Evolutionary conservation across 1,140 invertebrate genomes (phyloP).

Genomic region (Asbolus verrucosus): DNA sequence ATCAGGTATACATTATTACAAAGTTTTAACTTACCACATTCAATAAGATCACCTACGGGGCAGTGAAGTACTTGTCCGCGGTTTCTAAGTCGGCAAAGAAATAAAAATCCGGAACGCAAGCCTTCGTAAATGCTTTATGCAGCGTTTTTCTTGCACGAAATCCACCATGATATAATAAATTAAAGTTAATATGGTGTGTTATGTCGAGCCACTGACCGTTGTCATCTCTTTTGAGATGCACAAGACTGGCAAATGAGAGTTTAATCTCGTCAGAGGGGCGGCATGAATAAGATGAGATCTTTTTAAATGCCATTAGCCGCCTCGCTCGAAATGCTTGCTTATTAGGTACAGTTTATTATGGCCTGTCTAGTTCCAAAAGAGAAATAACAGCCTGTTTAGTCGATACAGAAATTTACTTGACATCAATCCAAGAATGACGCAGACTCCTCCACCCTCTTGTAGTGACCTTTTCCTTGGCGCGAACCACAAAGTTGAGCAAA

Average conservation of each 20-base stretch:
- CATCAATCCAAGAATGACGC: slow-evolving; percentile 26
- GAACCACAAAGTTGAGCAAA: not conserved
- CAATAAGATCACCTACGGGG: no score
- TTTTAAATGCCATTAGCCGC: slow-evolving; percentile 31
- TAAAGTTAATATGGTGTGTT: slow-evolving; percentile 25
- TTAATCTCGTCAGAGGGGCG: slow-evolving; percentile 5
- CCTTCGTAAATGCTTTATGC: no score
- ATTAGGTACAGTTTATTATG: slow-evolving; percentile 21
- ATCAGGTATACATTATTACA: no score
- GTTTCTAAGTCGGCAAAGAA: no score
- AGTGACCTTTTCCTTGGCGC: not conserved
- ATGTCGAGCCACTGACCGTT: slow-evolving; percentile 2
- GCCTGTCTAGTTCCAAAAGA: slow-evolving; percentile 16
- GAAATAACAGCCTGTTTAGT: not conserved
- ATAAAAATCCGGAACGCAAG: no score
- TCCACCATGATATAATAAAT: slow-evolving; percentile 7
- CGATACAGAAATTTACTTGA: not conserved
- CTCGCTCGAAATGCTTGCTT: slow-evolving; percentile 18
- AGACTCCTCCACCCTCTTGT: slow-evolving; percentile 17
- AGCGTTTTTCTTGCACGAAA: no score
- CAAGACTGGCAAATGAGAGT: slow-evolving; percentile 23
- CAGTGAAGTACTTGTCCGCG: no score
- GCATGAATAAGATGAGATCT: slow-evolving; percentile 17
- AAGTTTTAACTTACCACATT: no score
- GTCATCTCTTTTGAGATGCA: slow-evolving; percentile 28